Evolutionary conservation across 2,888 invertebrate species (phyloP), one percentile per base, ranked within the genome.

Genomic region (Thereva unica): DNA sequence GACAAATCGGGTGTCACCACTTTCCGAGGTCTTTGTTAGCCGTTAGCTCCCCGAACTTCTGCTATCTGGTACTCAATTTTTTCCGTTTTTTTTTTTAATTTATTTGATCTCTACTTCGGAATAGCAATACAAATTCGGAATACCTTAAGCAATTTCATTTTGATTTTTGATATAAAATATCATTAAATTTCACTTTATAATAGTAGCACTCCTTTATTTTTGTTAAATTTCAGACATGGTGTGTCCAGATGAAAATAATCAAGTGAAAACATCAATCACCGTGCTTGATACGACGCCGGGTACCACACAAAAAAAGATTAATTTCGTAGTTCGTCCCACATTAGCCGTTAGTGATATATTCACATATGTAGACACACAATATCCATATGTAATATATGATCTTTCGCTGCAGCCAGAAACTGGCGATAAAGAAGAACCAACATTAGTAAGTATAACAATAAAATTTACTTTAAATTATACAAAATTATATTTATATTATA

Each of bases 201-300:
- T 23, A 23, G 23, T 23, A 23, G 2, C 23, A 23, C 2, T 23
- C 23, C 23, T n/a, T n/a, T 23, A 23, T 2, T 23, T 23, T 23
- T 23, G 1, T 23, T 23, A 5, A 37, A 23, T 85, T 82, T 73
- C 90, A 86, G 74, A 73, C 69, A 76, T 76, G 76, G 74, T 75
- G 67, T 71, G 72, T 67, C 57, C 72, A 66, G 75, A 76, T 56
- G 73, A 74, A 63, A 23, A 23, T 23, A 23, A 23, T 23, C 74
- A 73, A 47, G 74, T 67, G 67, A 72, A 73, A 68, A 75, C 77
- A 68, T 76, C 78, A 69, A 80, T 79, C 71, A 77, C 75, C 52
- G 78, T 81, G 52, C 74, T 75, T 69, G 80, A 81, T 71, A 79
- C 76, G 71, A 78, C 78, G 65, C 79, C 79, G 40, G 74, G 75